Evolutionary conservation across 2,797 vertebrate genomes (phyloP).

Genomic region (Lutjanus argentimaculatus): DNA sequence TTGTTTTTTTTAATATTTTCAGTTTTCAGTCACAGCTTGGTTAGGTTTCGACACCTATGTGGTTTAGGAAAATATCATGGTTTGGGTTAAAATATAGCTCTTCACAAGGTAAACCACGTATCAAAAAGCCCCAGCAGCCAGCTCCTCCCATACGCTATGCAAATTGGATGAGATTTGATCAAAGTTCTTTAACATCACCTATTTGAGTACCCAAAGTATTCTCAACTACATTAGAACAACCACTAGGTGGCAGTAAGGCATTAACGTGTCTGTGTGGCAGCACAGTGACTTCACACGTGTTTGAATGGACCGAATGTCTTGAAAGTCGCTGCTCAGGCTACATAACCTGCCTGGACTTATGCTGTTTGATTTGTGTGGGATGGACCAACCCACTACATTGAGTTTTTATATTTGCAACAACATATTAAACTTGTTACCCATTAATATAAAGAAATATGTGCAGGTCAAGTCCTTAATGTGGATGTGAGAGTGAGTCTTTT

Average conservation of each 20-base stretch:
- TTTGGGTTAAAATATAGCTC: too few relatives aligned
- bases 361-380: background rate
- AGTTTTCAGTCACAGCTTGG: too few relatives aligned
- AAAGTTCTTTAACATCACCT: background rate
- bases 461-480: background rate
- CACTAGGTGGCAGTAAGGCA: conserved; percentile 55
- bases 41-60: too few relatives aligned
- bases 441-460: background rate
- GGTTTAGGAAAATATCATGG: too few relatives aligned
- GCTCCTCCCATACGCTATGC: too few relatives aligned
- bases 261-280: background rate
- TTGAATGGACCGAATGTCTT: background rate
- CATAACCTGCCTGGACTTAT: background rate
- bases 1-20: too few relatives aligned
- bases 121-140: too few relatives aligned
- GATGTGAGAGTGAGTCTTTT: background rate
- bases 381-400: background rate
- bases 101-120: too few relatives aligned
- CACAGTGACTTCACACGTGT: background rate
- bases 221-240: background rate
- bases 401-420: background rate
- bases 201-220: background rate
- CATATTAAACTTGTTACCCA: background rate
- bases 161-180: too few relatives aligned
- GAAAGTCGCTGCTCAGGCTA: background rate